Percentiles rank a stretch among this genome's conserved stretches.
Evolutionary conservation across 2,113 vertebrate genomes (phyloP).

Genomic region (human): GRCh38 chr13:101012001-101012500

Average conservation of each 20-base stretch:
- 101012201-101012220: neutral
- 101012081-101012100: neutral
- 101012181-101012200: neutral
- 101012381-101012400: neutral
- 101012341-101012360: neutral
- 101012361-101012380: neutral
- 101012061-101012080: neutral
- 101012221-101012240: neutral
- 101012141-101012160: neutral
- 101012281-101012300: neutral
- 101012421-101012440: neutral
- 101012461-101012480: slow-evolving; percentile 19
- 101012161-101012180: neutral
- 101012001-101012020: neutral
- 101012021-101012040: neutral
- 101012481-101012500: neutral
- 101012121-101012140: neutral
- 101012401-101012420: neutral
- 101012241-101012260: neutral
- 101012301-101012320: neutral
- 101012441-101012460: slow-evolving; percentile 24
- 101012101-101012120: neutral
- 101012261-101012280: neutral
- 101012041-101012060: neutral
- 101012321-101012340: neutral